Evolutionary conservation across 2,113 vertebrate species (phyloP).

Genomic region (Zosterops hypoxanthus): DNA sequence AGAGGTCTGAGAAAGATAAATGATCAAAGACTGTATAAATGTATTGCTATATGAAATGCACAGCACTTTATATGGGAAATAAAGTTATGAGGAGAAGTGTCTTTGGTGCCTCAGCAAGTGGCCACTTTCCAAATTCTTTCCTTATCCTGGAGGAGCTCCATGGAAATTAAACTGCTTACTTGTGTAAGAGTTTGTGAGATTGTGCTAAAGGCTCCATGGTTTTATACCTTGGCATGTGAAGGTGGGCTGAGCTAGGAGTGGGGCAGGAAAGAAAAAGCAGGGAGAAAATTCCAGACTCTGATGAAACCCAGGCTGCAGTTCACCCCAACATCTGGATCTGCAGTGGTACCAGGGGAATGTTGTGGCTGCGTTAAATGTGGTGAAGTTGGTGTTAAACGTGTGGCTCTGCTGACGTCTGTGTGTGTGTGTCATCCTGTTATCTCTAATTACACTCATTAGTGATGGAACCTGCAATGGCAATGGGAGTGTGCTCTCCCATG

Average conservation of each 20-base stretch:
- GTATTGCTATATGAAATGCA: neutral
- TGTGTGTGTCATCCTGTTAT: fast-evolving
- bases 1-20: neutral
- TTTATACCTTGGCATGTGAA: neutral
- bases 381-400: neutral
- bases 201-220: fast-evolving
- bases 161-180: neutral
- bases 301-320: neutral
- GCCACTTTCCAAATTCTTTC: neutral
- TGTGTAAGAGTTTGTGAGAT: fast-evolving
- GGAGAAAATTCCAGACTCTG: neutral
- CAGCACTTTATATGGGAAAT: neutral
- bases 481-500: fast-evolving
- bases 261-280: neutral
- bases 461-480: neutral
- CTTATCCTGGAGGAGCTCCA: neutral
- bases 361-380: neutral
- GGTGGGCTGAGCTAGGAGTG: neutral
- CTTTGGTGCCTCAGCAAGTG: neutral
- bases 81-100: neutral
- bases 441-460: neutral
- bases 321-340: neutral
- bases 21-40: neutral
- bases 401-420: fast-evolving
- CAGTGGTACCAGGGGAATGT: too few relatives aligned